Percentiles rank a stretch among this genome's conserved stretches.
Evolutionary conservation across 2,113 vertebrate genomes (phyloP).

Genomic region (Anseranas semipalmata): DNA sequence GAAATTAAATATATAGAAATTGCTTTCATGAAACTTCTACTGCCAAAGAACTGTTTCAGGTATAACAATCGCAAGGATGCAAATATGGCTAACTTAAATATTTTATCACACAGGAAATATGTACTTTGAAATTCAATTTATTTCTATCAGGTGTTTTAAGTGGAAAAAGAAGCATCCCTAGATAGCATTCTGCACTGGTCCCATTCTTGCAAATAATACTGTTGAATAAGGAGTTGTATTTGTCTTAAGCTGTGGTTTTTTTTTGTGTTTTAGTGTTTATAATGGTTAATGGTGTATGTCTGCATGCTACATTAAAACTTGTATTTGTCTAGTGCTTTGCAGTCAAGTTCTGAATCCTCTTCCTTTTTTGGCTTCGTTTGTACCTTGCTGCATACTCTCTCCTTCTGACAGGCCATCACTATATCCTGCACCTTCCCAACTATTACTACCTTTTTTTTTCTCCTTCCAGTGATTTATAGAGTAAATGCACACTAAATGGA

Average conservation of each 20-base stretch:
- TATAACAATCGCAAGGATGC: neutral
- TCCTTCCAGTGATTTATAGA: neutral
- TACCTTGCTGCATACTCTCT: neutral
- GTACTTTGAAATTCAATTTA: neutral
- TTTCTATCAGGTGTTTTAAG: neutral
- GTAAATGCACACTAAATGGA: neutral
- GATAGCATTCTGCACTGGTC: neutral
- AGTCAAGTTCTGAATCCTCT: neutral
- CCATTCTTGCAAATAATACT: neutral
- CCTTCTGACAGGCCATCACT: neutral
- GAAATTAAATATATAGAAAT: neutral
- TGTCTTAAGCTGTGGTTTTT: neutral
- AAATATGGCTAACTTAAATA: neutral
- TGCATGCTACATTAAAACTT: neutral
- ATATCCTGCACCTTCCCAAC: neutral
- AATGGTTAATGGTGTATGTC: neutral
- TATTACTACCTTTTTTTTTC: neutral
- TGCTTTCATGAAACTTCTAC: neutral
- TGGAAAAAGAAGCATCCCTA: neutral
- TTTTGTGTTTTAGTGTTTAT: neutral
- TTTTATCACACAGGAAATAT: neutral
- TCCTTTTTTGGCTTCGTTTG: neutral
- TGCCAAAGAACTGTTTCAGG: neutral
- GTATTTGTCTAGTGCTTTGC: neutral
- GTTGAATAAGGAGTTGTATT: neutral